A percentile compares a stretch with the other conserved stretches of the same genome.
Conservation (phyloP, 2,797 vertebrate species). For the Sebastes nivosus region DNA sequence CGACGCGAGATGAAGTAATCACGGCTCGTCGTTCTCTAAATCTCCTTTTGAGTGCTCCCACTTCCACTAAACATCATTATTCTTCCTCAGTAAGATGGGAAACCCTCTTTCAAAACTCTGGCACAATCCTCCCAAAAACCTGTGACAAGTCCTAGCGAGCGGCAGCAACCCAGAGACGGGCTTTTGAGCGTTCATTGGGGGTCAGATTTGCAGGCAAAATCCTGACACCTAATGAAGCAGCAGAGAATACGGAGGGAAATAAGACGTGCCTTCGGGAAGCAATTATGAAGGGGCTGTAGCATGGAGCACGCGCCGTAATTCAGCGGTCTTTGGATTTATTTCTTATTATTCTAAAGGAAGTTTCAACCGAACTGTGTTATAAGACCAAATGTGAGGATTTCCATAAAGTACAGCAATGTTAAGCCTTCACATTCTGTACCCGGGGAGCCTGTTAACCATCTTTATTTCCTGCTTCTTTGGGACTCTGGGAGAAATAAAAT, state of each 20-base stretch:
- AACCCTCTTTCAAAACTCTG: background rate
- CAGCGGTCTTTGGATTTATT: background rate
- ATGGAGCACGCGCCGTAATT: background rate
- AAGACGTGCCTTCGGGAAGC: slow-evolving; percentile 15
- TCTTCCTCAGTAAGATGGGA: background rate
- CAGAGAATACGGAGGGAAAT: background rate
- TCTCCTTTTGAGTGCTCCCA: background rate
- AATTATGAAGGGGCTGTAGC: background rate
- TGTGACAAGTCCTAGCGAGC: background rate
- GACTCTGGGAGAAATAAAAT: background rate
- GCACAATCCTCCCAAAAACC: background rate
- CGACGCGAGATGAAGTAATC: background rate
- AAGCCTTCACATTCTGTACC: background rate
- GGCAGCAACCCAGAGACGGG: background rate
- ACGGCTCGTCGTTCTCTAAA: background rate
- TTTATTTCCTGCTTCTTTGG: background rate
- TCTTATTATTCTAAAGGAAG: background rate
- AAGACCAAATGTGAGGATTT: slow-evolving; percentile 7
- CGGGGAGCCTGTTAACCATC: background rate
- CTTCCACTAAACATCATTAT: slow-evolving; percentile 1
- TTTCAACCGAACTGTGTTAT: background rate
- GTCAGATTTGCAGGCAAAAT: background rate
- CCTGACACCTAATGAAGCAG: background rate
- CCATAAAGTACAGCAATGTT: background rate
- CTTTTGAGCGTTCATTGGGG: background rate